phyloP scores from a whole-genome alignment of 2,113 vertebrate genomes.

The Xenus cinereus region DNA sequence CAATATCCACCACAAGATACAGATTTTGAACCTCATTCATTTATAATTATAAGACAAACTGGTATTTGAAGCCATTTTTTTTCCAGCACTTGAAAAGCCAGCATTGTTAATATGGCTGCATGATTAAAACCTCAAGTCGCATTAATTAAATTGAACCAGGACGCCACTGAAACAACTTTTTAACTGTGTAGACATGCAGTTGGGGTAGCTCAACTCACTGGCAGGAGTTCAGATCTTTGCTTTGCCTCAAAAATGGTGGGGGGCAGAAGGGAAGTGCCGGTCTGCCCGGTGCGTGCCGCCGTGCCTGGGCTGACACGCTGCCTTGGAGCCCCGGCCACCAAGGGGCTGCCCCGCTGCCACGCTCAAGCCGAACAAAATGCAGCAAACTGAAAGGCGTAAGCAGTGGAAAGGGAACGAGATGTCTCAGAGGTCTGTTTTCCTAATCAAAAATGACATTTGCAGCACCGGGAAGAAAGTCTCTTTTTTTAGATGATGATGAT shows the following conservation, averaged over 20 bases:
- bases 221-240: not conserved
- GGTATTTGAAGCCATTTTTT: not conserved
- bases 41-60: not conserved
- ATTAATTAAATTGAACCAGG: not conserved
- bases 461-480: not conserved
- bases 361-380: not conserved
- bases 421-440: not conserved
- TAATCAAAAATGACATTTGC: not conserved
- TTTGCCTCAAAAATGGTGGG: not conserved
- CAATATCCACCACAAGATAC: not conserved
- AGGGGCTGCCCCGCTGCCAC: not conserved
- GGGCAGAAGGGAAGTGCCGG: not conserved
- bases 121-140: not conserved
- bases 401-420: not conserved
- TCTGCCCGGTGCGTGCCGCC: not conserved
- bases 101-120: not conserved
- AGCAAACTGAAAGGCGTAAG: not conserved
- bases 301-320: not conserved
- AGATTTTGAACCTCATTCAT: not conserved
- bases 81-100: not conserved
- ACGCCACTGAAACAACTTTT: not conserved
- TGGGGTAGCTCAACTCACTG: not conserved
- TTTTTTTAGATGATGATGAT: not conserved
- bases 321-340: rapidly evolving
- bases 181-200: not conserved